These are phyloP conservation scores for Glaucopsyche alexis DNA, from an alignment of 2,888 invertebrate species.

Conservation along the genomic window DNA sequence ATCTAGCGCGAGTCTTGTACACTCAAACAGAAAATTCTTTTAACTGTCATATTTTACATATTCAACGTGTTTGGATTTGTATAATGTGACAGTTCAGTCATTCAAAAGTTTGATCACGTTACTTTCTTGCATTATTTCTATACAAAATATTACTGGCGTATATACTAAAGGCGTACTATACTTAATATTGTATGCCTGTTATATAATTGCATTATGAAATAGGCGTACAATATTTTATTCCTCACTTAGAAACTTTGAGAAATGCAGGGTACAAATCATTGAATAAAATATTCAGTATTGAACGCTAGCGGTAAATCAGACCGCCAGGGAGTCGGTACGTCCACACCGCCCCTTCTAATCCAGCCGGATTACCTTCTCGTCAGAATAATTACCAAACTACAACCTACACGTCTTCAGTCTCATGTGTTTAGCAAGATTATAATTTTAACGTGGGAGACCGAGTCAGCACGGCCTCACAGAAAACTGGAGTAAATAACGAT, in stretches of 20 bases:
- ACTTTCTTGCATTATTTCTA: slow-evolving; percentile 28
- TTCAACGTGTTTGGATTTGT: too few species aligned
- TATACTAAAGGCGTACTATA: too few species aligned
- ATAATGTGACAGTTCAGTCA: too few species aligned
- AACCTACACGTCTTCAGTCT: slow-evolving; percentile 62
- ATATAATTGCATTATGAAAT: background rate
- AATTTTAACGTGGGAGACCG: background rate
- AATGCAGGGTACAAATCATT: slow-evolving; percentile 65
- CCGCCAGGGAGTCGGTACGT: slow-evolving; percentile 74
- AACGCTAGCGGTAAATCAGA: slow-evolving; percentile 78
- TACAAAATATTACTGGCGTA: background rate
- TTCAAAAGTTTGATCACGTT: too few species aligned
- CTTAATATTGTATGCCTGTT: too few species aligned
- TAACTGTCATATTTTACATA: too few species aligned
- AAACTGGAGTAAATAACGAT: too few species aligned
- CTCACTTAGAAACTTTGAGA: slow-evolving; percentile 37
- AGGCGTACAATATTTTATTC: background rate
- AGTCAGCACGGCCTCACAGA: too few species aligned
- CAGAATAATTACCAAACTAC: slow-evolving; percentile 71
- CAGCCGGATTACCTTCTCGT: slow-evolving; percentile 74
- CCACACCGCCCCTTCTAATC: slow-evolving; percentile 78
- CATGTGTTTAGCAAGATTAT: background rate
- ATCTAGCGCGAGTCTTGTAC: too few species aligned
- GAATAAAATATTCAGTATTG: slow-evolving; percentile 78
- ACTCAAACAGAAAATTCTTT: too few species aligned